These are phyloP conservation scores for Silurus glanis DNA, from an alignment of 2,113 vertebrate species.

Conservation along the genomic window DNA sequence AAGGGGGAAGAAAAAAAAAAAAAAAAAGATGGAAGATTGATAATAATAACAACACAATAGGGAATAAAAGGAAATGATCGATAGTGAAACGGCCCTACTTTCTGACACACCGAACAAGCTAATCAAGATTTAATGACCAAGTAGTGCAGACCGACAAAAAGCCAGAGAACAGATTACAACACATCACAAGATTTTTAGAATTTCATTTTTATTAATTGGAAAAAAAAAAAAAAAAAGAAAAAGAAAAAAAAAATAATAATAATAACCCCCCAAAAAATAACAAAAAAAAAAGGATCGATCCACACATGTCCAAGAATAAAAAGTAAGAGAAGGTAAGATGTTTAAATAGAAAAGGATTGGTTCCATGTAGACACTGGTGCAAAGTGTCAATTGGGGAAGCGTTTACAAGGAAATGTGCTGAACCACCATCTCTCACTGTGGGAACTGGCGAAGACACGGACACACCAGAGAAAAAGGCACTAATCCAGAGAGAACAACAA, in stretches of 20 bases:
- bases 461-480: conserved; percentile 80
- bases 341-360: conserved; percentile 73
- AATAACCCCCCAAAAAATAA: conserved; percentile 56
- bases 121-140: background rate
- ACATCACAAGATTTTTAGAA: conserved; percentile 64
- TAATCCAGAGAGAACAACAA: conserved; percentile 75
- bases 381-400: conserved; percentile 48
- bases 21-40: no score
- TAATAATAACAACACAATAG: no score
- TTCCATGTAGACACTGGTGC: conserved; percentile 41
- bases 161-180: background rate
- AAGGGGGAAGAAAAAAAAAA: no score
- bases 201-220: conserved; percentile 78
- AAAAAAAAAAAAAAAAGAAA: conserved; percentile 62
- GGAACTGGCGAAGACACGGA: conserved; percentile 67
- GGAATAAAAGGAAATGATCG: no score
- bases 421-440: conserved; percentile 65
- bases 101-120: background rate
- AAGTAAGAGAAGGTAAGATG: conserved; percentile 72
- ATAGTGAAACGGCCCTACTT: no score
- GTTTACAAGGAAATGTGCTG: conserved; percentile 31
- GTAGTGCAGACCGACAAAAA: background rate
- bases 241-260: conserved; percentile 54
- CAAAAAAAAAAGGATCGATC: conserved; percentile 22
- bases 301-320: conserved; percentile 42